Conservation (phyloP, 1,140 invertebrate species). For the Carcinoscorpius rotundicauda region DNA sequence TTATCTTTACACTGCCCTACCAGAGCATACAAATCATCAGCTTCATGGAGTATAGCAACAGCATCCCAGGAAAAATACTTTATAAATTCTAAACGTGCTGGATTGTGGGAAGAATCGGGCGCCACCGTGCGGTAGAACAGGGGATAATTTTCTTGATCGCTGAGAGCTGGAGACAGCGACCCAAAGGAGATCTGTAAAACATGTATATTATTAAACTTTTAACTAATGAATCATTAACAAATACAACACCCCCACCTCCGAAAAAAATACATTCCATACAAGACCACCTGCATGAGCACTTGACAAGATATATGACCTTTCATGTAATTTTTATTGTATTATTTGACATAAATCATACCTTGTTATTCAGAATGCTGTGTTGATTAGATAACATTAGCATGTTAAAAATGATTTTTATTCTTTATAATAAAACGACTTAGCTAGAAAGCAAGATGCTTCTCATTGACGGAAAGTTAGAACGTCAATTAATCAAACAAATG, state of each 20-base stretch:
- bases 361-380: not conserved
- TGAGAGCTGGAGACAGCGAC: conserved; percentile 68
- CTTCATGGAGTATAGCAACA: conserved; percentile 70
- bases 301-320: not conserved
- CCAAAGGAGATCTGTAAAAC: conserved; percentile 62
- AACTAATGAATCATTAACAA: not conserved
- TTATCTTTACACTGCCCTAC: conserved; percentile 33
- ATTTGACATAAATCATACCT: not conserved
- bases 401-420: too few relatives aligned
- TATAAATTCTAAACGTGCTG: conserved; percentile 67
- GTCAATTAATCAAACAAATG: too few relatives aligned
- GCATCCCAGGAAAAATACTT: conserved; percentile 71
- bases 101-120: conserved; percentile 74
- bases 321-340: not conserved
- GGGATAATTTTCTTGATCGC: conserved; percentile 68
- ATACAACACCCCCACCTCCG: not conserved
- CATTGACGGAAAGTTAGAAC: too few relatives aligned
- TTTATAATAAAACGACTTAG: too few relatives aligned
- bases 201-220: conserved; percentile 9
- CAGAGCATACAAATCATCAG: conserved; percentile 68
- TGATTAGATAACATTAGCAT: too few relatives aligned
- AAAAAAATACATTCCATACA: not conserved
- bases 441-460: too few relatives aligned
- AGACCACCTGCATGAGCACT: not conserved
- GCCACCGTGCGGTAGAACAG: conserved; percentile 76